Base-by-base conservation (phyloP, 2,113 vertebrate genomes). In the Gopherus flavomarginatus region DNA sequence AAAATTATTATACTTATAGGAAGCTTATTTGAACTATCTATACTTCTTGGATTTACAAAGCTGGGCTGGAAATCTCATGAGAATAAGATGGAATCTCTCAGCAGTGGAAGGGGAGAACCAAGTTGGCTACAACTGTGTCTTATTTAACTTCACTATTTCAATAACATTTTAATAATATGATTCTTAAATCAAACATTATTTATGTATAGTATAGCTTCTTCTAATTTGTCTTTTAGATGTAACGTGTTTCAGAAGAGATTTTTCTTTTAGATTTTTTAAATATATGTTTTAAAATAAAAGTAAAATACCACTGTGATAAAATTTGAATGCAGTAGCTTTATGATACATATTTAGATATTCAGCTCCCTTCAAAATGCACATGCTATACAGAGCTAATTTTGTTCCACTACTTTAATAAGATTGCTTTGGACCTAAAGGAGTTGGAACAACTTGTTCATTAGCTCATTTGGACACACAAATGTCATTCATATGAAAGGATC, bases 121-220 rank as follows among this genome's bases (percentile, higher is more conserved):
- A 8, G 65, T 38, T 72, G 22, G 22, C 19, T 72, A 72, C n/a
- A 21, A 19, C 9, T 72, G 17, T 72, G n/a, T 72, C 35, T 38
- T 22, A 21, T 72, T 81, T 87, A 54, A 53, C 0, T 50, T 92
- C 11, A 4, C 5, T 75, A 52, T 75, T 59, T 7, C 27, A 75
- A n/a, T 29, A 2, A 56, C 0, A 0, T 3, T 0, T 50, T 62
- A 72, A 2, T 1, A 2, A 42, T 52, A 57, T 35, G 38, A n/a
- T n/a, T n/a, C 57, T 78, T 81, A 54, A 3, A 11, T 16, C 10
- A 54, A 81, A 38, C 8, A 2, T 0, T 1, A 69, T 1, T 75
- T 83, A 13, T 44, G 1, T 47, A 35, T 53, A 82, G 5, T 78
- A 26, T 81, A 81, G 0, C 27, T 86, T 42, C 26, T 3, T 42